Percentiles rank a stretch among this genome's conserved stretches.
Conservation (phyloP, 2,888 invertebrate genomes). For the Pachydiplax longipennis region DNA sequence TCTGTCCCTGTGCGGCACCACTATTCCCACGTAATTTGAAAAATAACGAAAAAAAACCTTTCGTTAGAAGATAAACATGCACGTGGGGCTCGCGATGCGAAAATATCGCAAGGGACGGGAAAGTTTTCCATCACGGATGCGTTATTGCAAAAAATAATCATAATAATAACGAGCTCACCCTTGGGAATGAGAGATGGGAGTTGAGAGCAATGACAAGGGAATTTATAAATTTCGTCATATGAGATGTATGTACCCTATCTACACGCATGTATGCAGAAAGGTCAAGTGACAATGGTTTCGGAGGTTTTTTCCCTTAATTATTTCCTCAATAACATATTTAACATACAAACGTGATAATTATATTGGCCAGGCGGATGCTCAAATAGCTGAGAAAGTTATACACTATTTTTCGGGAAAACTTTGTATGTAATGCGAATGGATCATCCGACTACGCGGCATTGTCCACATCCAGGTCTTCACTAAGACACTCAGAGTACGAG, state of each 20-base stretch:
- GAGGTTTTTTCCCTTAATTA: not conserved
- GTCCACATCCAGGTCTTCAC: too few relatives aligned
- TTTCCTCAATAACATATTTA: too few relatives aligned
- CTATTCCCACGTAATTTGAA: not conserved
- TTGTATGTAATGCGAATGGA: too few relatives aligned
- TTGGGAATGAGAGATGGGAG: not conserved
- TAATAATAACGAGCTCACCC: not conserved
- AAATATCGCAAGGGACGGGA: not conserved
- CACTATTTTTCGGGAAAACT: too few relatives aligned
- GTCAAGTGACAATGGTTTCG: not conserved
- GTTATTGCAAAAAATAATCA: not conserved
- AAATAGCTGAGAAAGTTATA: too few relatives aligned
- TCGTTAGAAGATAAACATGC: not conserved
- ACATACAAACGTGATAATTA: too few relatives aligned
- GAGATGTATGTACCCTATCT: too few relatives aligned
- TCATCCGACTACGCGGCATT: too few relatives aligned
- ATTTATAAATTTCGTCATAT: not conserved
- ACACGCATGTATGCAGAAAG: not conserved
- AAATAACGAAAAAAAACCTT: not conserved
- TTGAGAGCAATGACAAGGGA: not conserved
- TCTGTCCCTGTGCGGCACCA: not conserved
- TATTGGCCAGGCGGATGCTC: too few relatives aligned
- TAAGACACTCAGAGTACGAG: too few relatives aligned
- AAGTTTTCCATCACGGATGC: not conserved
- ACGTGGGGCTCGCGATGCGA: not conserved